Evolutionary conservation across 2,888 invertebrate species (phyloP), one percentile per base, ranked within the genome.

Genomic region (Drosophila sordidapex): DNA sequence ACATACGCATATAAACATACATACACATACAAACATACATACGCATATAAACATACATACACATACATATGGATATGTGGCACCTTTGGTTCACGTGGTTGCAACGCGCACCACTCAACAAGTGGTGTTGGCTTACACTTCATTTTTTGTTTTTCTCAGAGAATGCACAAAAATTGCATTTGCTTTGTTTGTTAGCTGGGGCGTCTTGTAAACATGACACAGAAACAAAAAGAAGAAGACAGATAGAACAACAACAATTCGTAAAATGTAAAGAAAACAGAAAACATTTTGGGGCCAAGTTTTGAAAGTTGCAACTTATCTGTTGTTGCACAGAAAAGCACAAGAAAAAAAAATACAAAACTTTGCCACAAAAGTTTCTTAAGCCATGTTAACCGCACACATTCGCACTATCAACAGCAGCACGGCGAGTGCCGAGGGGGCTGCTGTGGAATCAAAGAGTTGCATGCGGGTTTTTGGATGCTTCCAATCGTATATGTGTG

Each of bases 221-320:
- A 65, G 25, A 53, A 29, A 35, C 3, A 21, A 31, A n/a, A 53
- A 18, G 38, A 31, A 21, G 49, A 31, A n/a, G n/a, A 43, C 38
- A 60, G n/a, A 56, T n/a, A 13, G n/a, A 38, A 56, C 27, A 63
- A 74, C 49, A 68, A 77, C 68, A 83, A 68, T 81, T 69, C 58
- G 49, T 57, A 77, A 83, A 46, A 77, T 81, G 69, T 78, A 78
- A 77, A 83, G 87, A 77, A 89, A 83, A 89, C 71, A 78, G 74
- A 73, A 87, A 89, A 89, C 86, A 86, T 72, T 82, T 75, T 66
- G 72, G 76, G 76, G 75, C 62, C 83, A 89, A 87, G 87, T 87
- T 87, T 89, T 87, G 82, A 90, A 87, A 87, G 87, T 87, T 90
- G 90, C 89, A 87, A 87, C 89, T 90, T 87, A 87, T 87, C 87